Conservation (phyloP, 2,888 invertebrate genomes). For the Agonum fuliginosum region DNA sequence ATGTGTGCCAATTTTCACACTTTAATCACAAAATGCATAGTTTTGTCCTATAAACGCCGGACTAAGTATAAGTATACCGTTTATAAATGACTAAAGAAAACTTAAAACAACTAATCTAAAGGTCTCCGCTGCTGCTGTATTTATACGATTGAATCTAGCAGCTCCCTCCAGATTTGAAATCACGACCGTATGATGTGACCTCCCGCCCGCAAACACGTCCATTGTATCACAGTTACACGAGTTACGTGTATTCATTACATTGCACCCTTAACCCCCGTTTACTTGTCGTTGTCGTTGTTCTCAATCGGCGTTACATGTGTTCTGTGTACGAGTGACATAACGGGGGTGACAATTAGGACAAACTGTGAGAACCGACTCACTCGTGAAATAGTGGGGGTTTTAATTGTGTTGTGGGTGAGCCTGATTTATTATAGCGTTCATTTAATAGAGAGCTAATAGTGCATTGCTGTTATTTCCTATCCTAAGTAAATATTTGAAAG, state of each 20-base stretch:
- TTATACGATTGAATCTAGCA: conserved; percentile 27
- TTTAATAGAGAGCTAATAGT: no score
- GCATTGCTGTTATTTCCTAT: no score
- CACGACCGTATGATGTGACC: conserved; percentile 36
- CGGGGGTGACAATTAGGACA: conserved; percentile 42
- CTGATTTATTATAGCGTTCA: conserved; percentile 13
- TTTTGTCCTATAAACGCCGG: no score
- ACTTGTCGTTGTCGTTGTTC: background rate
- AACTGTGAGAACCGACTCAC: conserved; percentile 49
- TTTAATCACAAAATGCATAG: no score
- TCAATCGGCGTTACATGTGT: conserved; percentile 54
- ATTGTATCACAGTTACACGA: conserved; percentile 55
- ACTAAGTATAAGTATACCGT: no score
- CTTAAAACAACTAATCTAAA: no score
- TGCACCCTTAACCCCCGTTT: conserved; percentile 23
- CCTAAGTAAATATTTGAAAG: no score
- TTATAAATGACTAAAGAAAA: no score
- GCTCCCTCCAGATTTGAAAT: conserved; percentile 3
- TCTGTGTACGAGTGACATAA: background rate
- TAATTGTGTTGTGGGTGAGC: conserved; percentile 6
- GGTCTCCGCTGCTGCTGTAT: no score
- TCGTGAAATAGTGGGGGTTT: conserved; percentile 20
- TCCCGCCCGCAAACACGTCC: conserved; percentile 51
- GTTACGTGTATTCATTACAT: conserved; percentile 53
- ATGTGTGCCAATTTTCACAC: no score